A percentile compares a stretch with the other conserved stretches of the same genome.
Evolutionary conservation across 2,797 vertebrate genomes (phyloP).

Genomic region (Chaunax sp.): DNA sequence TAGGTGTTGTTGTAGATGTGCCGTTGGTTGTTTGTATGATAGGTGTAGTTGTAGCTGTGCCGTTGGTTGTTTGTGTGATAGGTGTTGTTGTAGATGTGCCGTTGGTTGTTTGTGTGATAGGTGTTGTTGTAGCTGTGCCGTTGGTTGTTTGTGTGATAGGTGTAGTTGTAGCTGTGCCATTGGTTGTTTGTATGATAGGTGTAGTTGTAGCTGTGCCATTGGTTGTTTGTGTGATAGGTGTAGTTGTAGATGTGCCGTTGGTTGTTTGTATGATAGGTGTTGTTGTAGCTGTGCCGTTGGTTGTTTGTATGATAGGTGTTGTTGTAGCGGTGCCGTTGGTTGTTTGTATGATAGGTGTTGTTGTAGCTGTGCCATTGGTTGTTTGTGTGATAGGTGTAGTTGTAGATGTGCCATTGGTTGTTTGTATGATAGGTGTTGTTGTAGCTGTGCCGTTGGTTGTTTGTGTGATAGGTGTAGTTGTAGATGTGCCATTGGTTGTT

Average conservation of each 20-base stretch:
- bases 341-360: not conserved
- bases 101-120: not conserved
- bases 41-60: not conserved
- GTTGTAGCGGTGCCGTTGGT: not conserved
- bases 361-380: not conserved
- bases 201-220: not conserved
- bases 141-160: not conserved
- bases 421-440: not conserved
- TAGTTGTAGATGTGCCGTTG: not conserved
- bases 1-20: not conserved
- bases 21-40: too few relatives aligned
- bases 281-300: not conserved
- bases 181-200: conserved; percentile 14
- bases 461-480: not conserved
- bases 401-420: not conserved
- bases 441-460: not conserved
- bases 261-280: not conserved
- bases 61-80: not conserved
- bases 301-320: not conserved
- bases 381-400: not conserved
- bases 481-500: not conserved
- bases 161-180: not conserved
- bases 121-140: not conserved
- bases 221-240: not conserved
- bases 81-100: not conserved